Conservation (phyloP, 30 jellyfish, hydroid and myxozoan species). For the Nemopilema nomurai region DNA sequence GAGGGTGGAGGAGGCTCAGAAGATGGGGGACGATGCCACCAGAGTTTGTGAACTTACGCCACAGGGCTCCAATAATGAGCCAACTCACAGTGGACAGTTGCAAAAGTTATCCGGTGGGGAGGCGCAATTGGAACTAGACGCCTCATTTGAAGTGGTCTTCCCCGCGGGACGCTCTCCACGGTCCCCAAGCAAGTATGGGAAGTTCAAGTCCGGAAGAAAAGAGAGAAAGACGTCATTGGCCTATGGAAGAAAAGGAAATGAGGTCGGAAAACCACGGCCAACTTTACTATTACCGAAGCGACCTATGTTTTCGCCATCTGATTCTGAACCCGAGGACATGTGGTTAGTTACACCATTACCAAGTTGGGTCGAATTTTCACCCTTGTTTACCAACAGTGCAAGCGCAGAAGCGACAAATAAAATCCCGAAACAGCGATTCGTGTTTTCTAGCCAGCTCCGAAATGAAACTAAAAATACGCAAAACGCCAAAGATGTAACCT, state of each 20-base stretch:
- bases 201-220: constrained; percentile 46
- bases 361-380: constrained; percentile 32
- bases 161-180: constrained; percentile 49
- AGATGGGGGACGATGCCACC: neutral
- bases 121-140: neutral
- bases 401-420: neutral
- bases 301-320: neutral
- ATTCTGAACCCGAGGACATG: constrained; percentile 42
- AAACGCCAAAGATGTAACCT: neutral
- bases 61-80: neutral
- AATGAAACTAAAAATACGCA: neutral
- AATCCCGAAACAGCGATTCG: neutral
- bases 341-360: constrained; percentile 67
- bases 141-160: neutral
- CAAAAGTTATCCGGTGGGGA: neutral
- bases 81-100: neutral
- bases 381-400: neutral
- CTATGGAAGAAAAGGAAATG: neutral
- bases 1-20: neutral
- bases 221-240: neutral
- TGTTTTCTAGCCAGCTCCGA: neutral
- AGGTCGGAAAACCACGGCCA: neutral
- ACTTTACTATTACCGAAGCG: constrained; percentile 8
- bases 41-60: neutral
- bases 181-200: constrained; percentile 35